These are phyloP conservation scores for Helleia helle DNA, from an alignment of 2,888 invertebrate genomes.

Conservation along the genomic window DNA sequence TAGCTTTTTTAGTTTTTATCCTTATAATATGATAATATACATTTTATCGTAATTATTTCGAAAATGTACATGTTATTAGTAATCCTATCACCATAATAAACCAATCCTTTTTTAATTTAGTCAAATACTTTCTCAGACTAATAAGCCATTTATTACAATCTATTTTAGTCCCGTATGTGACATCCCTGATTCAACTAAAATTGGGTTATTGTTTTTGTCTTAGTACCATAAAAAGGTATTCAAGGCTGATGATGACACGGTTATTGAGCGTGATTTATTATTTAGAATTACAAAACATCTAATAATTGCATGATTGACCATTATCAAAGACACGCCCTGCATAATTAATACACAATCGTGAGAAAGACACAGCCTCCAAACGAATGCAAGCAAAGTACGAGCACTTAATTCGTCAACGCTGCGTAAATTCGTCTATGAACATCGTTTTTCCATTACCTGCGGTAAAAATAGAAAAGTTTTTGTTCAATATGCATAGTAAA, in stretches of 20 bases:
- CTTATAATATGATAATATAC: too few relatives aligned
- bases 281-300: constrained; percentile 13
- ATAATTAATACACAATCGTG: constrained; percentile 32
- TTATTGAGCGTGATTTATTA: constrained; percentile 2
- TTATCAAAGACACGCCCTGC: constrained; percentile 20
- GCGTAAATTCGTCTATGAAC: not conserved
- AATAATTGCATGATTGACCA: constrained; percentile 16
- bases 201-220: not conserved
- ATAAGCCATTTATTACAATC: not conserved
- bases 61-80: not conserved
- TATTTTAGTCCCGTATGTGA: not conserved
- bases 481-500: too few relatives aligned
- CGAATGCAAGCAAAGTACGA: constrained; percentile 23
- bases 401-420: constrained; percentile 3
- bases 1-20: too few relatives aligned
- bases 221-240: not conserved
- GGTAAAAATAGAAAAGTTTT: too few relatives aligned
- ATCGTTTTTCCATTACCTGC: constrained; percentile 6
- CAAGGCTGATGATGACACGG: constrained; percentile 3
- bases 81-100: too few relatives aligned
- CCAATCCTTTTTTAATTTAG: too few relatives aligned
- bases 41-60: too few relatives aligned
- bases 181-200: not conserved
- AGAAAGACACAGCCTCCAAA: constrained; percentile 39
- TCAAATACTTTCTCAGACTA: too few relatives aligned